Evolutionary conservation across 1,140 invertebrate species (phyloP), one percentile per base, ranked within the genome.

Genomic region (Euschistus heros): DNA sequence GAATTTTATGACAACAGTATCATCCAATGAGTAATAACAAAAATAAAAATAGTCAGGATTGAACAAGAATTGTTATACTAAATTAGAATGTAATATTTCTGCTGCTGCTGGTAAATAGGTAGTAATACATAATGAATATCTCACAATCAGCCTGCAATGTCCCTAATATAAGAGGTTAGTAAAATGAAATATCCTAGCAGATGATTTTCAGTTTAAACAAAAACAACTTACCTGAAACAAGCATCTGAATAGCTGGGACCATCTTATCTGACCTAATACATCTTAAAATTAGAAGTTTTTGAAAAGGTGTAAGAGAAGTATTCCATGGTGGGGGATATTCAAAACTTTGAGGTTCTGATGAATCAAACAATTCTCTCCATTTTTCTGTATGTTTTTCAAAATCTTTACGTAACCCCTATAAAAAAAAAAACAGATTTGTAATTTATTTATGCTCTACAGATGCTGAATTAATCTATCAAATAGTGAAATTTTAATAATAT

Each of bases 261-360:
- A 96, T 82, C 81, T 95, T 95, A 74, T 96, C 93, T 8, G 88
- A 84, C 33, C 92, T 81, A 63, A 97, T 80, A 71, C 89, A 92
- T 54, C 92, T 80, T 2, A 96, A 74, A 5, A 96, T 75, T 59
- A 91, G 73, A 65, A 96, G 73, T 74, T 82, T 87, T 77, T 95
- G 85, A 73, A 97, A 91, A 1, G 72, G 33, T 6, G 77, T 76
- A 1, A 92, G 72, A 63, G 82, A 82, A 0, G 71, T 69, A 5
- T 86, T 69, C 80, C 86, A 90, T 3, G 83, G 85, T 6, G 77
- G 69, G 0, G 93, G 92, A 46, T 92, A 76, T 0, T 76, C 71
- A 50, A 76, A 75, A 13, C 77, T 76, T 7, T 94, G 85, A 0
- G 92, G 92, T 67, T 84, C 81, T 52, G 75, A 74, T 0, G 81